These are phyloP conservation scores for Acrocephalus kingi DNA, from an alignment of 2,113 vertebrate species.

Conservation along the genomic window DNA sequence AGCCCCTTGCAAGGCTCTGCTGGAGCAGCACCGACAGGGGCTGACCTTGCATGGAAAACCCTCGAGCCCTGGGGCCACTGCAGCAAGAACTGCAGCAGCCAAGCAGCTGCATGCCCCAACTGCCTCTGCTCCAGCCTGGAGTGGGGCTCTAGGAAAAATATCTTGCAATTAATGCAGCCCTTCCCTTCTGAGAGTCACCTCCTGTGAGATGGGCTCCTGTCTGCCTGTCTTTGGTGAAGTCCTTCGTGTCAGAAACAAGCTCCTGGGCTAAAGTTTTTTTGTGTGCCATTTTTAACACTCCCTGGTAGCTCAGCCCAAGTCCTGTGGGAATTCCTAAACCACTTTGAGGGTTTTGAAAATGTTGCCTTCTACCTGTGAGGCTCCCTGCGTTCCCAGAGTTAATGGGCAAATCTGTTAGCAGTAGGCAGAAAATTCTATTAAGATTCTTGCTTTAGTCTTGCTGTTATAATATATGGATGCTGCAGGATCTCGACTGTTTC, in stretches of 20 bases:
- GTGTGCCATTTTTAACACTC: not conserved
- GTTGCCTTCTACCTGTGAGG: not conserved
- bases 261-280: not conserved
- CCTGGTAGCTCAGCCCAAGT: not conserved
- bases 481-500: constrained; percentile 1
- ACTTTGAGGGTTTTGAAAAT: not conserved
- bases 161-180: not conserved
- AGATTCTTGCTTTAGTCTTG: not conserved
- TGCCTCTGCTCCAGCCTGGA: not conserved
- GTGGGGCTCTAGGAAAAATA: not conserved
- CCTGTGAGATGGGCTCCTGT: fast-evolving
- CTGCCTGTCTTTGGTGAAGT: not conserved
- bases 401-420: not conserved
- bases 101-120: not conserved
- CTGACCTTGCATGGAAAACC: not conserved
- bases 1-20: not conserved
- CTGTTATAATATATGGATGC: not conserved
- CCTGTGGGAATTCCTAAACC: not conserved
- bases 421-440: not conserved
- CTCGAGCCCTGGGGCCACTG: not conserved
- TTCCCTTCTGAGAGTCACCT: not conserved
- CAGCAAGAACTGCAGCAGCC: not conserved
- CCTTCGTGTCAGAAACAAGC: not conserved
- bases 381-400: not conserved
- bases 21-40: not conserved